Percentiles rank a stretch among this genome's conserved stretches.
Evolutionary conservation across 2,888 invertebrate species (phyloP).

Genomic region (Drosophila setosimentum): DNA sequence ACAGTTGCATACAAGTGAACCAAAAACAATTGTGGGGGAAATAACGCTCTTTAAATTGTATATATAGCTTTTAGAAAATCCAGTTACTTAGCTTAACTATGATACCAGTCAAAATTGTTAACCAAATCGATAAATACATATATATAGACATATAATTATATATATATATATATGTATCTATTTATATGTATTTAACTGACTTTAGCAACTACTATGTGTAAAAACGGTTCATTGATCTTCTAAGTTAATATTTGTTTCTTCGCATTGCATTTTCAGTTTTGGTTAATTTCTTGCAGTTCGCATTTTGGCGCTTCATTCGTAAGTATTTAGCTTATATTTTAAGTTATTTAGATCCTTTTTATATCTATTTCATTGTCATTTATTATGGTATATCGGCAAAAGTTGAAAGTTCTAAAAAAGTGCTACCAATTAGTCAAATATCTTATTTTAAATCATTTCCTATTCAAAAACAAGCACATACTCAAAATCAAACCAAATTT

Average conservation of each 20-base stretch:
- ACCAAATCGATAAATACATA: constrained; percentile 53
- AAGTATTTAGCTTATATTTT: constrained; percentile 54
- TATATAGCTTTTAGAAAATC: constrained; percentile 30
- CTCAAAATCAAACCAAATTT: constrained; percentile 13
- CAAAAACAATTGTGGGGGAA: constrained; percentile 15
- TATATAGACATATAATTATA: not conserved
- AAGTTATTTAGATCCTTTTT: constrained; percentile 36
- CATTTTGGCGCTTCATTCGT: constrained; percentile 69
- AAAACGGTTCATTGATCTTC: constrained; percentile 24
- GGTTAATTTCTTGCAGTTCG: constrained; percentile 42
- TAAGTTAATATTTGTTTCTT: constrained; percentile 18
- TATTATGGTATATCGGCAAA: constrained; percentile 37
- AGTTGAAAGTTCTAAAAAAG: constrained; percentile 22
- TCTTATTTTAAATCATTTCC: constrained; percentile 11
- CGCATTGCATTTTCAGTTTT: constrained; percentile 41
- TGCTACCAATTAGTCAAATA: constrained; percentile 7
- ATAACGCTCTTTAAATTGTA: constrained; percentile 19
- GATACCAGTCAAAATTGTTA: constrained; percentile 71
- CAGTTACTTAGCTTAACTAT: constrained; percentile 73
- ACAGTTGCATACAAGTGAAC: constrained; percentile 26
- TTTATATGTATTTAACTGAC: constrained; percentile 44
- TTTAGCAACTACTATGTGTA: constrained; percentile 47
- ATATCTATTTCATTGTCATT: constrained; percentile 46
- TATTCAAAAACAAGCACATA: constrained; percentile 15
- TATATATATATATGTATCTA: not conserved